These are phyloP conservation scores for Drosophila pectinifera DNA, from an alignment of 1,140 invertebrate genomes.

Conservation along the genomic window DNA sequence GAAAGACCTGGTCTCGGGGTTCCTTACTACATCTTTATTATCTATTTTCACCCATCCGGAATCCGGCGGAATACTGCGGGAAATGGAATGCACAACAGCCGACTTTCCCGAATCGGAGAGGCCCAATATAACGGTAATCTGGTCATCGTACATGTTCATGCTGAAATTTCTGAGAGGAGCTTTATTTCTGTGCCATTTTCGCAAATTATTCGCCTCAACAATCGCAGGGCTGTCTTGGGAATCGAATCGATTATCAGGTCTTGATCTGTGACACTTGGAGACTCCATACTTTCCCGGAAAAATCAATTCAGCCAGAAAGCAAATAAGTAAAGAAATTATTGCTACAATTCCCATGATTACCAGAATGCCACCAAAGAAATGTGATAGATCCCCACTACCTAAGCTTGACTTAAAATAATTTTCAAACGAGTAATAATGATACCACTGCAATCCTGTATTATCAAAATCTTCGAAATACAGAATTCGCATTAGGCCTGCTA, in stretches of 20 bases:
- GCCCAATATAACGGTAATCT: constrained; percentile 23
- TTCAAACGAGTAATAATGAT: not conserved
- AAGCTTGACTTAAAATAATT: too few species aligned
- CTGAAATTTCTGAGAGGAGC: constrained; percentile 8
- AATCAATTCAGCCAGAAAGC: not conserved
- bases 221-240: not conserved
- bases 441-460: constrained; percentile 10
- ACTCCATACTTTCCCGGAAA: constrained; percentile 26
- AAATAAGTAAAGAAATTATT: not conserved
- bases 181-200: not conserved
- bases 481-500: not conserved
- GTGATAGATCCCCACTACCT: not conserved
- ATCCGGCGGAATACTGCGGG: constrained; percentile 10
- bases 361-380: not conserved
- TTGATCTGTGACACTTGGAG: not conserved
- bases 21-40: not conserved
- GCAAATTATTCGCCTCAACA: constrained; percentile 2
- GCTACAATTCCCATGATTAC: constrained; percentile 8
- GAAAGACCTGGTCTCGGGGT: not conserved
- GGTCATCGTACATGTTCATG: constrained; percentile 39
- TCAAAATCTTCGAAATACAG: not conserved
- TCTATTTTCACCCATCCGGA: constrained; percentile 16
- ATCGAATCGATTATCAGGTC: not conserved
- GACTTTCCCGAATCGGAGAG: constrained; percentile 26
- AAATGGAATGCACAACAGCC: not conserved